Conservation (phyloP, 1,140 invertebrate species). For the silkworm (Bombyx mori) region ASM3026992v2 NC_085118.1:10271501-10272000, state of each 20-base stretch:
- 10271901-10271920: slow-evolving; percentile 51
- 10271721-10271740: too few relatives aligned
- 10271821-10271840: slow-evolving; percentile 28
- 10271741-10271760: too few relatives aligned
- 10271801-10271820: slow-evolving; percentile 15
- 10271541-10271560: slow-evolving; percentile 49
- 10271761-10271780: too few relatives aligned
- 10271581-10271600: slow-evolving; percentile 28
- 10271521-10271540: slow-evolving; percentile 62
- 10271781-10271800: too few relatives aligned
- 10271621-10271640: neutral
- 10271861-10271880: slow-evolving; percentile 57
- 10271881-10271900: slow-evolving; percentile 67
- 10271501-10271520: slow-evolving; percentile 57
- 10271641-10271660: too few relatives aligned
- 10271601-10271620: neutral
- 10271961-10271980: neutral
- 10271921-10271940: slow-evolving; percentile 50
- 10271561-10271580: slow-evolving; percentile 61
- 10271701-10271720: too few relatives aligned
- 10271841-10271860: slow-evolving; percentile 28
- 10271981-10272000: too few relatives aligned
- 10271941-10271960: slow-evolving; percentile 22
- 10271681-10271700: too few relatives aligned
- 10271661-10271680: too few relatives aligned